Conservation (phyloP, 92 coral and sea anemone species). For the Desmophyllum pertusum region DNA sequence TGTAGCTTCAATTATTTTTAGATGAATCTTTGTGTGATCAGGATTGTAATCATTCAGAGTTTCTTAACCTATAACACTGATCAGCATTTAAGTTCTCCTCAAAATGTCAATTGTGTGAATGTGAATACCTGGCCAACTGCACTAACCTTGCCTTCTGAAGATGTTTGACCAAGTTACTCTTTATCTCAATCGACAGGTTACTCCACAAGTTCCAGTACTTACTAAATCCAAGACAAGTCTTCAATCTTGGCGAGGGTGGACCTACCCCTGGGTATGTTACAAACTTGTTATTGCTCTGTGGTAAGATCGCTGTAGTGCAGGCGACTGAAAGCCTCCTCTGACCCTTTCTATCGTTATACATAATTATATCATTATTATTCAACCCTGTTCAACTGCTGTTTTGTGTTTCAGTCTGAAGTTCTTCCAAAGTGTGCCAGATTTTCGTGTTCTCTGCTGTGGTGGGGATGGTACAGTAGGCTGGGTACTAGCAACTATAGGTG, state of each 20-base stretch:
- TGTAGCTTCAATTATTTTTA: not conserved
- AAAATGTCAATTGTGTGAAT: no score
- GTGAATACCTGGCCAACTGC: no score
- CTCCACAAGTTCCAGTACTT: slow-evolving; percentile 94
- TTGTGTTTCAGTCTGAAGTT: slow-evolving; percentile 80
- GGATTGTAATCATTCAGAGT: no score
- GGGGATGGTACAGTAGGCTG: slow-evolving; percentile 99
- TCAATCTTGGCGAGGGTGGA: slow-evolving; percentile 95
- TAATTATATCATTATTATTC: not conserved
- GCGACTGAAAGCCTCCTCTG: no score
- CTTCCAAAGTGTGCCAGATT: slow-evolving; percentile 79
- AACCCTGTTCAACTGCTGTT: not conserved
- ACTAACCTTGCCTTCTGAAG: no score
- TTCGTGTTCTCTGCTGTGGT: slow-evolving; percentile 96
- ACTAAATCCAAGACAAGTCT: slow-evolving; percentile 97
- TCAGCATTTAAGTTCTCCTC: no score
- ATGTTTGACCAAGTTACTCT: not conserved
- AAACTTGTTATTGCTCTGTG: not conserved
- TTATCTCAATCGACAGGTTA: slow-evolving; percentile 47
- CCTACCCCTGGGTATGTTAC: slow-evolving; percentile 88
- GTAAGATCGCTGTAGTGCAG: no score
- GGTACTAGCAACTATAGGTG: slow-evolving; percentile 94
- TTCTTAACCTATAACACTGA: no score
- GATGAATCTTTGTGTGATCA: not conserved
- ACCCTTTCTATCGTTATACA: not conserved